A percentile compares a stretch with the other conserved stretches of the same genome.
phyloP scores from a whole-genome alignment of 2,888 invertebrate genomes.

The Pyralis farinalis region DNA sequence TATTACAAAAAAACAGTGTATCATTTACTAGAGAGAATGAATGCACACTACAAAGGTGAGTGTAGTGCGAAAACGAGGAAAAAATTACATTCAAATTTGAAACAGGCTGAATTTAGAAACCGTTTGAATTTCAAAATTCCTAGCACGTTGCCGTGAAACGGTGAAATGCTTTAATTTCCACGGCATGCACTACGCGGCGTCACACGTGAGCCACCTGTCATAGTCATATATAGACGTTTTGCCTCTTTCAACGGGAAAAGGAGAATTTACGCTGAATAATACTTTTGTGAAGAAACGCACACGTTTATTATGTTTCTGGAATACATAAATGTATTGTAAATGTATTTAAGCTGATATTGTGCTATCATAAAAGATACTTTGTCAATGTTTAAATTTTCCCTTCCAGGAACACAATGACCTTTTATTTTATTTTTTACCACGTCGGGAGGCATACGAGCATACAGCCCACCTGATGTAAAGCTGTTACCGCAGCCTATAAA shows the following conservation, averaged over 20 bases:
- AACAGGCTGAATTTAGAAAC: not conserved
- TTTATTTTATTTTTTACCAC: too few species aligned
- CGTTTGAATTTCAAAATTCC: conserved; percentile 18
- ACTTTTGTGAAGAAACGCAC: not conserved
- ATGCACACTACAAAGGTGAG: too few species aligned
- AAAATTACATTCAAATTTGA: not conserved
- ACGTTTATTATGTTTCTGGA: not conserved
- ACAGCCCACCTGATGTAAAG: too few species aligned
- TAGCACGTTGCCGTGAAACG: conserved; percentile 15
- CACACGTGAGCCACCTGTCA: conserved; percentile 17
- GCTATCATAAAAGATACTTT: too few species aligned
- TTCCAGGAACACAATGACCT: too few species aligned
- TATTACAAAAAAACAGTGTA: too few species aligned
- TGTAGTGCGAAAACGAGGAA: not conserved
- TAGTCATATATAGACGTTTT: not conserved
- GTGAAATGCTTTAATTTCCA: conserved; percentile 19
- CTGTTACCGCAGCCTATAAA: too few species aligned
- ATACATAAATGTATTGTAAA: too few species aligned
- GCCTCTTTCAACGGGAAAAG: conserved; percentile 1
- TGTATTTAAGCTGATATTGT: too few species aligned
- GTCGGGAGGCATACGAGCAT: too few species aligned
- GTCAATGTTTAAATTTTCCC: too few species aligned
- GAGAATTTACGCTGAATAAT: not conserved
- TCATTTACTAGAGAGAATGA: too few species aligned
- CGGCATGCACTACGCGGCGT: conserved; percentile 14